Evolutionary conservation across 2,797 vertebrate genomes (phyloP).

Genomic region (Threskiornis aethiopicus): DNA sequence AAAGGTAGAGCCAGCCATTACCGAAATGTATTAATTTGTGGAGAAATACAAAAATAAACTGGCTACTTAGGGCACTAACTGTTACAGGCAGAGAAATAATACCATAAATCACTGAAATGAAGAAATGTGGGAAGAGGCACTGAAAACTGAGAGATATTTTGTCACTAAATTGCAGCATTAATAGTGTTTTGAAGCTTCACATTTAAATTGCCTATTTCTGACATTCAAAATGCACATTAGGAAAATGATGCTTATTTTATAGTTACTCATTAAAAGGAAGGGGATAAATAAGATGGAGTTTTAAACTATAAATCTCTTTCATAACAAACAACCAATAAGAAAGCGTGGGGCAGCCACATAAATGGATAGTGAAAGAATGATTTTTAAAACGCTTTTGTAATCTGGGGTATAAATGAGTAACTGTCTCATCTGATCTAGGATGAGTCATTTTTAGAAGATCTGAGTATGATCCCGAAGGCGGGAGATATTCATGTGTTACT

Average conservation of each 20-base stretch:
- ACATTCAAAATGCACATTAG: conserved; percentile 73
- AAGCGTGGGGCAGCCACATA: conserved; percentile 15
- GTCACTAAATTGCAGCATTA: conserved; percentile 74
- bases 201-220: conserved; percentile 75
- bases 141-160: conserved; percentile 70
- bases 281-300: conserved; percentile 69
- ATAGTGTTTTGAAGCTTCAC: conserved; percentile 69
- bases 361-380: conserved; percentile 56
- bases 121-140: conserved; percentile 68
- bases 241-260: conserved; percentile 77
- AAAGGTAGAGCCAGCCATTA: conserved; percentile 59
- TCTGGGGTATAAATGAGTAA: conserved; percentile 64
- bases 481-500: conserved; percentile 51
- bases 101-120: conserved; percentile 74
- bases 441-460: conserved; percentile 67
- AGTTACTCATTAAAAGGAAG: conserved; percentile 71
- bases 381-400: conserved; percentile 58
- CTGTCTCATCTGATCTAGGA: conserved; percentile 62
- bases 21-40: conserved; percentile 51
- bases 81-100: conserved; percentile 68
- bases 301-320: conserved; percentile 69
- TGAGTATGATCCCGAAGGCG: conserved; percentile 20
- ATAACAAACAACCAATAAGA: conserved; percentile 57
- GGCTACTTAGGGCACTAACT: conserved; percentile 43
- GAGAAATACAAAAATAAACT: conserved; percentile 68